These are phyloP conservation scores for Lepilemur septentrionalis DNA, from an alignment of 2,797 vertebrate genomes.

Conservation along the genomic window DNA sequence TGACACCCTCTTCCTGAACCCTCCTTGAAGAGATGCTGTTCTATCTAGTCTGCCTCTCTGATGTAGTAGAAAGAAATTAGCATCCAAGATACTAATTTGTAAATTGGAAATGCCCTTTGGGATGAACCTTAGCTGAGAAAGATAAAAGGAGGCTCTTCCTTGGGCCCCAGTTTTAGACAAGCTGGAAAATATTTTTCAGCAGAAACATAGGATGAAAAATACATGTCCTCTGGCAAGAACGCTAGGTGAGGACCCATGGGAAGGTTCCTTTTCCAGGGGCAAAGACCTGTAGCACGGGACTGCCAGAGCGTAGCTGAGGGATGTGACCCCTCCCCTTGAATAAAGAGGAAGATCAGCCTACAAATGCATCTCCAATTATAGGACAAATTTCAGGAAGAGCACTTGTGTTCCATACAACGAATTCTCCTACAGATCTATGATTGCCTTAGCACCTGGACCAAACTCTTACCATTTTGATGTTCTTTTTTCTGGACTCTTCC, in stretches of 20 bases:
- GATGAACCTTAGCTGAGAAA: neutral
- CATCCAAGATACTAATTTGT: neutral
- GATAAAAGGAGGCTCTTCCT: neutral
- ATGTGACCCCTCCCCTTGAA: neutral
- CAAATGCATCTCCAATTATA: neutral
- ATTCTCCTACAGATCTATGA: neutral
- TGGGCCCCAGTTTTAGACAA: neutral
- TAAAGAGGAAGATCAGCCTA: neutral
- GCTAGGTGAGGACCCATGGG: neutral
- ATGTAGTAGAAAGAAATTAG: neutral
- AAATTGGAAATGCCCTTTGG: neutral
- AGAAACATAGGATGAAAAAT: neutral
- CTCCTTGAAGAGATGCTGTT: neutral
- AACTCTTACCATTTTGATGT: neutral
- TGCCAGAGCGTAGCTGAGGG: neutral
- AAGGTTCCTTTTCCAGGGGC: neutral
- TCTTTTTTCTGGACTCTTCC: neutral
- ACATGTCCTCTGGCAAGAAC: neutral
- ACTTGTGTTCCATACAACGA: neutral
- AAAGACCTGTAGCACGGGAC: no score
- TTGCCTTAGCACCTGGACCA: neutral
- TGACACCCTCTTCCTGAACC: neutral
- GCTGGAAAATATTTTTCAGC: neutral
- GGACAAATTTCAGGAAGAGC: neutral
- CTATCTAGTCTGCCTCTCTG: neutral